Base-by-base conservation (phyloP, 2,113 vertebrate species). In the Drymodes brunneopygia region DNA sequence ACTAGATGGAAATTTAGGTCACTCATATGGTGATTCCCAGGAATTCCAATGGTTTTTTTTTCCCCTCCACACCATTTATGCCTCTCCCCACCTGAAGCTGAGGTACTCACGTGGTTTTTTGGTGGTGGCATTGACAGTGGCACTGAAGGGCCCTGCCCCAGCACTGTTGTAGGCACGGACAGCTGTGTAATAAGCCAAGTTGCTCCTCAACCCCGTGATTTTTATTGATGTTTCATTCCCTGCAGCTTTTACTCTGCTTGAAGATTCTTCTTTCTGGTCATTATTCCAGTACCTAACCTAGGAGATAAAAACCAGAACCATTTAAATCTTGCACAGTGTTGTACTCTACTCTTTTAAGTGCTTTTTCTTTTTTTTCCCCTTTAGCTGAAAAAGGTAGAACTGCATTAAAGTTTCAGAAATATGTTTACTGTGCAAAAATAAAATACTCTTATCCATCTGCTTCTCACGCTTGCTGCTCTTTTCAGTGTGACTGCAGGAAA, bases 251-350 rank as follows among this genome's bases (percentile, higher is more conserved):
- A 99, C 96, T 97, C 98, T 99, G 81, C 98, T 98, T 17, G 99
- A 97, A 16, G 98, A 98, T 65, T 99, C 98, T 78, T 99, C 99
- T 95, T 99, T 98, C 22, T 98, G 99, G 90, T 98, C 98, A 28
- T 99, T 98, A 97, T 98, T 98, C 99, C 99, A 99, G 97, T 99
- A 99, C 84, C 98, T 98, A 38, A 99, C 98, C 99, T 99, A 97
- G 70, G 45, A 67, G 58, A 74, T 14, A 78, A 16, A 12, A 91
- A 95, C 25, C 36, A 96, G 12, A 91, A 19, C 9, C 36, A 33
- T 27, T 92, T 90, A 56, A 87, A 50, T 35, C 48, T 62, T 58
- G 53, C 61, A 56, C 50, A 35, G 54, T 0, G 19, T 2, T 65
- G 64, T 7, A 35, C 83, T 27, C 7, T 3, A 33, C 18, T 92